Evolutionary conservation across 2,113 vertebrate species (phyloP).

Genomic region (Choloepus hoffmanni): DNA sequence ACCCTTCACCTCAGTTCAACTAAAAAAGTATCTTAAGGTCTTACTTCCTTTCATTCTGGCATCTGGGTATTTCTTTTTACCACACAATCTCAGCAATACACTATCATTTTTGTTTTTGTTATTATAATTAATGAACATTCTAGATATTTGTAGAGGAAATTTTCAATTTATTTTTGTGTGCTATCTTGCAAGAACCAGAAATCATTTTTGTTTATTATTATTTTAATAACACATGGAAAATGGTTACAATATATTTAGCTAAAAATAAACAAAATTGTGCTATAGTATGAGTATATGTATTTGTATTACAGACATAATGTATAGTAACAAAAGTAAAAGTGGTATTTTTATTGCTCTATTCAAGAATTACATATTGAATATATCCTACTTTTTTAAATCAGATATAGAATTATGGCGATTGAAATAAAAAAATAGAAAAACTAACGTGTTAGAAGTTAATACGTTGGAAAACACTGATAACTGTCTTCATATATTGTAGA

Average conservation of each 20-base stretch:
- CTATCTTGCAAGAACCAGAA: neutral
- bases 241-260: neutral
- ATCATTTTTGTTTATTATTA: neutral
- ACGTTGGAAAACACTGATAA: neutral
- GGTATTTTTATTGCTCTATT: constrained; percentile 14
- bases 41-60: neutral
- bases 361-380: neutral
- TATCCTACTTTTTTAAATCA: neutral
- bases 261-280: constrained; percentile 24
- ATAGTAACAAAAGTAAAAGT: constrained; percentile 20
- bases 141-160: neutral
- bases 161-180: constrained; percentile 4
- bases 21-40: neutral
- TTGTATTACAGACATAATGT: neutral
- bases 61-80: neutral
- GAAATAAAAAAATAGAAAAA: neutral
- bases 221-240: neutral
- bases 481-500: neutral
- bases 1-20: neutral
- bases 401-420: neutral
- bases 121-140: neutral
- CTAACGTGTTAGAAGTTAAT: neutral
- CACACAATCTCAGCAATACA: neutral
- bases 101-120: neutral
- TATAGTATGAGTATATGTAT: neutral